These are phyloP conservation scores for Bactericera cockerelli DNA, from an alignment of 1,140 invertebrate species.

Conservation along the genomic window DNA sequence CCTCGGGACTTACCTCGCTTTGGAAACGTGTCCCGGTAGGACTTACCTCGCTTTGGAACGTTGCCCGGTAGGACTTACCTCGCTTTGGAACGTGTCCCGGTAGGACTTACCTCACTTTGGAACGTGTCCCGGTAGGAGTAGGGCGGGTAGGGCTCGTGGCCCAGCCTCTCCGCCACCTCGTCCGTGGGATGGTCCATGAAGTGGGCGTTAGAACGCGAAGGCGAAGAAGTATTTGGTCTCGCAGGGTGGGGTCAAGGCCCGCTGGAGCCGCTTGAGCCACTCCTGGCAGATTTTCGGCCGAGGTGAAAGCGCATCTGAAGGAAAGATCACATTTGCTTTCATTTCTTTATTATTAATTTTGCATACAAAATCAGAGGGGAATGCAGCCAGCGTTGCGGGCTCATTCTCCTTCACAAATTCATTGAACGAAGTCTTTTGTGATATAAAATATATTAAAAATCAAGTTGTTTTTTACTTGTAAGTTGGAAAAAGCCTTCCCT, in stretches of 20 bases:
- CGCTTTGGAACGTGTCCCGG: conserved; percentile 30
- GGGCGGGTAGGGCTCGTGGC: conserved; percentile 27
- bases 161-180: conserved; percentile 32
- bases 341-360: no score
- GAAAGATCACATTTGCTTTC: no score
- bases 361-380: no score
- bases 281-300: conserved; percentile 70
- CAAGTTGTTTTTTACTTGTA: no score
- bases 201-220: conserved; percentile 61
- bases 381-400: no score
- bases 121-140: conserved; percentile 30
- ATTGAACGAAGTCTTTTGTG: no score
- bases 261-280: conserved; percentile 60
- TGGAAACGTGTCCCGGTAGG: no score
- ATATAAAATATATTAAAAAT: no score
- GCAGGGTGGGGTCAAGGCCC: conserved; percentile 48
- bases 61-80: conserved; percentile 30
- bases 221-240: conserved; percentile 73
- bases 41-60: conserved; percentile 32
- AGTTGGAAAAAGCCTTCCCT: no score
- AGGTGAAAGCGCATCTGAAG: conserved; percentile 63
- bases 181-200: conserved; percentile 42
- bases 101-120: conserved; percentile 31
- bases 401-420: no score
- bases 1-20: conserved; percentile 31